Base-by-base conservation (phyloP, 2,113 vertebrate genomes). In the Sarotherodon lohbergeri region DNA sequence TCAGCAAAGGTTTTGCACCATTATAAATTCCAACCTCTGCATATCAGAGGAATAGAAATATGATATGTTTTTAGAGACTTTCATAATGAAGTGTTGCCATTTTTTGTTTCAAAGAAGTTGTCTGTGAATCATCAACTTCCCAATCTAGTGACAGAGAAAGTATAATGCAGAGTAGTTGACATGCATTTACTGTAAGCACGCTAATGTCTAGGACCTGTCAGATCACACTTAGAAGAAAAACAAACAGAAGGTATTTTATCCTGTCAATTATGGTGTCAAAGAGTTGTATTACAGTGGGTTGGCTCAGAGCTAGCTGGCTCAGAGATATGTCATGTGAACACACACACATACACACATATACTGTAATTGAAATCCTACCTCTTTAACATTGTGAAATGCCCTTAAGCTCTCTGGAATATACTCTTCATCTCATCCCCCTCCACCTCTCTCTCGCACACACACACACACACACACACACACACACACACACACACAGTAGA, bases 341-440 rank as follows among this genome's bases (percentile, higher is more conserved):
- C 84, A 61, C 55, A 59, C 86, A 63, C 83, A 71, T n/a, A 79
- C 68, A 43, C 39, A 73, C 14, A 73, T 46, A 46, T 17, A 82
- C 56, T 50, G 90, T 93, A 93, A 93, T 93, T 93, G 92, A 93
- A 94, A 93, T 92, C 91, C 88, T 85, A 52, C 86, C 80, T 85
- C 87, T 93, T 90, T 86, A 86, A 89, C 88, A 87, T 80, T 87
- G 89, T 80, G 82, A 89, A 85, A 91, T 85, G 86, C 91, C 93
- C 92, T 85, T 43, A 86, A 93, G 93, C 85, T 71, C 76, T 87
- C n/a, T 88, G 83, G 87, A 93, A 87, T 55, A 86, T 61, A 73
- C 82, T 83, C 83, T 68, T 82, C 87, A 87, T 84, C 78, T 83
- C 85, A 76, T 56, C 24, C 24, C 36, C 11, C 27, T 11, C 84